Conservation (phyloP, 2,113 vertebrate species). For the Chloebia gouldiae region DNA sequence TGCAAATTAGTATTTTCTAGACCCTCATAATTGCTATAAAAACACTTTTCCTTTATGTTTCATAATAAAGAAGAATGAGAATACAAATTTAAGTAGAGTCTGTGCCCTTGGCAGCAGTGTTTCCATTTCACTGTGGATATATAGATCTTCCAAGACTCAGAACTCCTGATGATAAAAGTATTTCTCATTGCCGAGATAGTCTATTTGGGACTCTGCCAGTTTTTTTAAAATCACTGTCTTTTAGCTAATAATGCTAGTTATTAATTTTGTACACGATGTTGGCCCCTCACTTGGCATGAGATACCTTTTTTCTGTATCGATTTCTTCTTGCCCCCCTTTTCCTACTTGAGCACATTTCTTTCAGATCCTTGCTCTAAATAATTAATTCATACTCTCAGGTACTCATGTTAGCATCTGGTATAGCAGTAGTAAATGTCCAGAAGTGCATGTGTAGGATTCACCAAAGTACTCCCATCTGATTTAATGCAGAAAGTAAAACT, state of each 20-base stretch:
- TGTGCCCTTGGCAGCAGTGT: background rate
- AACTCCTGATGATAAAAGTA: background rate
- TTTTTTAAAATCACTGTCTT: slow-evolving; percentile 10
- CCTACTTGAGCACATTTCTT: slow-evolving; percentile 9
- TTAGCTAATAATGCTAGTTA: slow-evolving; percentile 39
- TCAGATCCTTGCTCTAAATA: slow-evolving; percentile 33
- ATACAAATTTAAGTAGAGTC: background rate
- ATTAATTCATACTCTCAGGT: slow-evolving; percentile 53
- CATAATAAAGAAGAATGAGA: background rate
- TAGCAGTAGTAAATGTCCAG: slow-evolving; percentile 9
- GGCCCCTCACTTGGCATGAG: background rate
- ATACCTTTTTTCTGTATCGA: slow-evolving; percentile 21
- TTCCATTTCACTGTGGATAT: background rate
- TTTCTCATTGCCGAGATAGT: background rate
- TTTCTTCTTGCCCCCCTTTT: background rate
- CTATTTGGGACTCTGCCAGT: background rate
- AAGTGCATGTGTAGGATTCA: slow-evolving; percentile 5
- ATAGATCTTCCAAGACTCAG: background rate
- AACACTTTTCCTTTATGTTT: background rate
- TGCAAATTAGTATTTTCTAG: background rate
- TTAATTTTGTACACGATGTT: slow-evolving; percentile 28
- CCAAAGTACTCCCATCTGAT: background rate
- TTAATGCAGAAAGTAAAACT: background rate
- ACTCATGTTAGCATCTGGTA: slow-evolving; percentile 6
- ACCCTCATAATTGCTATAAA: background rate